Conservation (phyloP, 1,140 invertebrate genomes). For the Anadara kagoshimensis region DNA sequence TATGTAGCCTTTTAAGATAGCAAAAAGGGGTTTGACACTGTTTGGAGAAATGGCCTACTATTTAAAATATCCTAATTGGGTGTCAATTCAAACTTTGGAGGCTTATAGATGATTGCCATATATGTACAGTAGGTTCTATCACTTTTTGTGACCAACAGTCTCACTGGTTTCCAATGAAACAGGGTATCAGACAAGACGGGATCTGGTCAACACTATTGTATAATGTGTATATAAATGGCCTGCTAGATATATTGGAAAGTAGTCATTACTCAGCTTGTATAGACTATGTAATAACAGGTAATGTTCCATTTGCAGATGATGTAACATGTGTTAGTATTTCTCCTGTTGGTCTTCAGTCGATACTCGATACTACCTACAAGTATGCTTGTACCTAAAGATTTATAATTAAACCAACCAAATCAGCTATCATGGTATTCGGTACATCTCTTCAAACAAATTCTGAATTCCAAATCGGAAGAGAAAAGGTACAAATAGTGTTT, state of each 20-base stretch:
- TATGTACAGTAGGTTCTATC: neutral
- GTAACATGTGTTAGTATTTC: neutral
- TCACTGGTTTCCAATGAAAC: too few species aligned
- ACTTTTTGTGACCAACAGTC: slow-evolving; percentile 2
- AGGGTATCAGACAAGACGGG: slow-evolving; percentile 8
- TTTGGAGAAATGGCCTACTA: slow-evolving; percentile 6
- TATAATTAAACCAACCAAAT: neutral
- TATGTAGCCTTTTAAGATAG: slow-evolving; percentile 6
- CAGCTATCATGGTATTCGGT: neutral
- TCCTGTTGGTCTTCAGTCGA: neutral
- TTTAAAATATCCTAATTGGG: neutral
- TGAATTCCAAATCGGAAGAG: neutral
- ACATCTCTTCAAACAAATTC: neutral
- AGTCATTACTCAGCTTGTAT: neutral
- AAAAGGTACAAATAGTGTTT: neutral
- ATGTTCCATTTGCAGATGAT: neutral
- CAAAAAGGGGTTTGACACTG: slow-evolving; percentile 11
- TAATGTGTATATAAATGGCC: slow-evolving; percentile 8
- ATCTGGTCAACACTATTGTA: slow-evolving; percentile 14
- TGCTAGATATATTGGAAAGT: slow-evolving; percentile 1
- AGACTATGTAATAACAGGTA: neutral
- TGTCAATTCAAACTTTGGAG: slow-evolving; percentile 1
- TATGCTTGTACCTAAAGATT: neutral
- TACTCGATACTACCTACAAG: neutral
- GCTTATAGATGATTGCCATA: slow-evolving; percentile 8